phyloP scores from a whole-genome alignment of 2,888 invertebrate species.

The Sesia bembeciformis region DNA sequence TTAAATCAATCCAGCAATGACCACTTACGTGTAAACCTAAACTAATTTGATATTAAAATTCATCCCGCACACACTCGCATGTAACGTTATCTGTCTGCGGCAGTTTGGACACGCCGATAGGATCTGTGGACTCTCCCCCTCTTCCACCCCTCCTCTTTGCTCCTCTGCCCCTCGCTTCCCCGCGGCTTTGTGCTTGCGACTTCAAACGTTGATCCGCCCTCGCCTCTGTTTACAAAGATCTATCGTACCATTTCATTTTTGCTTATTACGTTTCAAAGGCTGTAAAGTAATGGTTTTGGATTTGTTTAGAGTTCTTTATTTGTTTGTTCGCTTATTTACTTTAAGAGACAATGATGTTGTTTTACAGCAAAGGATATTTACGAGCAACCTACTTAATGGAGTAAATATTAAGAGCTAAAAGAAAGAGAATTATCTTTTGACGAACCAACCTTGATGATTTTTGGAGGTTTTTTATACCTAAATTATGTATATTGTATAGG shows the following conservation, averaged over 20 bases:
- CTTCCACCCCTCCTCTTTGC: constrained; percentile 7
- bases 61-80: constrained; percentile 38
- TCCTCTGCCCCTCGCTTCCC: background rate
- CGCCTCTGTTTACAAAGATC: constrained; percentile 39
- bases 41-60: constrained; percentile 48
- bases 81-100: constrained; percentile 55
- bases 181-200: constrained; percentile 40
- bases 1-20: constrained; percentile 7
- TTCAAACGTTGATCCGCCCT: constrained; percentile 50
- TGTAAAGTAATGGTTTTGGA: constrained; percentile 4
- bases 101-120: constrained; percentile 59
- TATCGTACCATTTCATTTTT: constrained; percentile 43
- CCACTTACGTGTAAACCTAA: constrained; percentile 2
- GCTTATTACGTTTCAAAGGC: constrained; percentile 19
- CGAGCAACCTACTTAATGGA: no score
- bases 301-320: no score
- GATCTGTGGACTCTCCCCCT: constrained; percentile 36
- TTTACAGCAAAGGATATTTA: no score
- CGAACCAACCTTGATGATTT: no score
- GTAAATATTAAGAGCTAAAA: no score
- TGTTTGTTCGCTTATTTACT: no score
- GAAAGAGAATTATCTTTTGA: no score
- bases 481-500: no score
- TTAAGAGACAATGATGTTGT: no score
- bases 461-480: no score